Evolutionary conservation across 1,140 invertebrate genomes (phyloP), one percentile per base, ranked within the genome.

Genomic region (Globodera rostochiensis): DNA sequence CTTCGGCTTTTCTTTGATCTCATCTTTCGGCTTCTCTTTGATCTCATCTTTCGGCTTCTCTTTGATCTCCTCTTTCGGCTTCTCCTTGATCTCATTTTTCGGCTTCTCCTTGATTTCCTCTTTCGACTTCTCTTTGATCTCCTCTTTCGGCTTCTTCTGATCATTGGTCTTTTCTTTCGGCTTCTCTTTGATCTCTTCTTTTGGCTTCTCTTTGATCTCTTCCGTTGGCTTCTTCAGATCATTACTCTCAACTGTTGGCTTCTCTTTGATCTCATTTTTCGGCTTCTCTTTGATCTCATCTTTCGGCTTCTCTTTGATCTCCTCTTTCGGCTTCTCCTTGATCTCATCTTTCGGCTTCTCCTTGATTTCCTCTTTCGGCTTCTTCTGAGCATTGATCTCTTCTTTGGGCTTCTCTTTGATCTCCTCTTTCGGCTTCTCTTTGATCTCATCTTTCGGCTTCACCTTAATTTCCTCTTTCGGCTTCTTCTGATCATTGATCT

Each of bases 311-410:
- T 19, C 19, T 77, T 15, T 25, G 4, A 25, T 15, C 8, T 57
- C 21, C 1, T 46, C 11, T 7, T 74, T 74, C n/a, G n/a, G 25
- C 25, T 21, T 8, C 25, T 74, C 73, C 0, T 47, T 9, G 21
- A 57, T 74, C 60, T 13, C 73, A 15, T 74, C 73, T 9, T 74
- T 74, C 9, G 25, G 50, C 36, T 74, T 57, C 57, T 53, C 45
- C 0, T 11, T 49, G 25, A 45, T 74, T 9, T 45, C 73, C 1
- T 46, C n/a, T 21, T 46, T 75, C 0, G 57, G 21, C 36, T 47
- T 45, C n/a, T 4, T 21, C 7, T 36, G n/a, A n/a, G n/a, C n/a
- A n/a, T 7, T 73, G 11, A 50, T 50, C 49, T 6, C 49, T 2
- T 50, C 49, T 7, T 50, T 50, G 0, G 49, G n/a, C 15, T 69